Conservation (phyloP, 2,113 vertebrate genomes). For the Sphaerodactylus townsendi region DNA sequence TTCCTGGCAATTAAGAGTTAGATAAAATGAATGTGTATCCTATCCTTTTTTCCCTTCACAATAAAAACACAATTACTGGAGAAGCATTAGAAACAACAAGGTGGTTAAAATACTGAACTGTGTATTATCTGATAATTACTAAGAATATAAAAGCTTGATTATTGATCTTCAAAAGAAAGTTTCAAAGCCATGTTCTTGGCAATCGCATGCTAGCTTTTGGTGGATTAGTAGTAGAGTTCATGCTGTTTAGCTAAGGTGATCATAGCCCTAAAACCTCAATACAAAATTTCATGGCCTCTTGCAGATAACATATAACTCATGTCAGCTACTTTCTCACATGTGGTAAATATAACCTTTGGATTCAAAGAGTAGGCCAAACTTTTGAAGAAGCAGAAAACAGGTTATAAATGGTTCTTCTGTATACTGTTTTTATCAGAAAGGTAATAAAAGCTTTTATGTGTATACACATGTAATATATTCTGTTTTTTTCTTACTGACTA, state of each 20-base stretch:
- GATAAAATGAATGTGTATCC: slow-evolving; percentile 7
- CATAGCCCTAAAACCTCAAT: slow-evolving; percentile 40
- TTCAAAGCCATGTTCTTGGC: slow-evolving; percentile 38
- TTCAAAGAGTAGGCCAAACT: slow-evolving; percentile 29
- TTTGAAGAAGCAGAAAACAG: slow-evolving; percentile 42
- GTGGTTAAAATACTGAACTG: slow-evolving; percentile 47
- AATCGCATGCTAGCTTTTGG: slow-evolving; percentile 41
- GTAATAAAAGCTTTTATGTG: background rate
- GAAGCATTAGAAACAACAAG: slow-evolving; percentile 2
- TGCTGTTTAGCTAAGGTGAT: slow-evolving; percentile 39
- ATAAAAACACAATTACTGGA: slow-evolving; percentile 3
- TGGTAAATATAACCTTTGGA: slow-evolving; percentile 20
- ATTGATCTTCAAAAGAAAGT: slow-evolving; percentile 44
- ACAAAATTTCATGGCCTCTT: slow-evolving; percentile 52
- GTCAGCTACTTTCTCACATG: slow-evolving; percentile 24
- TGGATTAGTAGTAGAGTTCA: slow-evolving; percentile 45
- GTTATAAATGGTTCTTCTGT: slow-evolving; percentile 22
- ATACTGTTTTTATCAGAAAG: background rate
- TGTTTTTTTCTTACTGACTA: background rate
- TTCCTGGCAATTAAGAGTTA: background rate
- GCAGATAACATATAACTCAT: slow-evolving; percentile 35
- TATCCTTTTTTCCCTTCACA: background rate
- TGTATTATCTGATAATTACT: slow-evolving; percentile 41
- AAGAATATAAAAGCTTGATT: slow-evolving; percentile 28
- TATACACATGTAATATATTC: background rate